Conservation (phyloP, 2,797 vertebrate genomes). For the Acanthis flammea region DNA sequence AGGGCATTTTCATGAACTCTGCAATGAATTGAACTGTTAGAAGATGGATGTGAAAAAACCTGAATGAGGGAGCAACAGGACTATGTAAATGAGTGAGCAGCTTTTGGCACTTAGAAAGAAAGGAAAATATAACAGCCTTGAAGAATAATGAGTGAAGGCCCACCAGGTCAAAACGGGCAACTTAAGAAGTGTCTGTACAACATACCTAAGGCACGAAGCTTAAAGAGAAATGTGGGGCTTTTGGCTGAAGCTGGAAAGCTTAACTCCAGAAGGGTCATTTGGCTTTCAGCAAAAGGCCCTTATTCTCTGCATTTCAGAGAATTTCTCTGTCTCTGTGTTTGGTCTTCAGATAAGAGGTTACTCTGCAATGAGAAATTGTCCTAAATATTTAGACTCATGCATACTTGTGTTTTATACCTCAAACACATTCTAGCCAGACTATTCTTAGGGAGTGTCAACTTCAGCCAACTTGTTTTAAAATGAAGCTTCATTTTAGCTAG, state of each 20-base stretch:
- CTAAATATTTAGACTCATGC: not conserved
- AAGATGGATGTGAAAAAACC: not conserved
- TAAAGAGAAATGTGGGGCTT: not conserved
- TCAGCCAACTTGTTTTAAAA: not conserved
- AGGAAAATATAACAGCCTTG: not conserved
- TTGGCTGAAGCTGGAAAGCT: not conserved
- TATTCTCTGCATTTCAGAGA: not conserved
- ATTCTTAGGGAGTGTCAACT: not conserved
- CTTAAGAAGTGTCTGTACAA: not conserved
- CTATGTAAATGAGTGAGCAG: not conserved
- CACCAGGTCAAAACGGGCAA: not conserved
- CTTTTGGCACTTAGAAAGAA: not conserved
- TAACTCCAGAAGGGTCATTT: not conserved
- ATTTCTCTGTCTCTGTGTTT: not conserved
- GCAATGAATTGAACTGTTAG: not conserved
- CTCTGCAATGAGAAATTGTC: not conserved
- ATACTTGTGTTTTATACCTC: not conserved
- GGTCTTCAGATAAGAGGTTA: not conserved
- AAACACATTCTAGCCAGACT: not conserved
- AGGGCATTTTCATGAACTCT: not conserved
- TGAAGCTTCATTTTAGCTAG: not conserved
- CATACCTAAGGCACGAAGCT: not conserved
- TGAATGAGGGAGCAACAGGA: not conserved
- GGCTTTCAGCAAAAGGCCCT: not conserved
- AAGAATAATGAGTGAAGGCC: not conserved